Base-by-base conservation (phyloP, 2,113 vertebrate genomes). In the Epinephelus fuscoguttatus region DNA sequence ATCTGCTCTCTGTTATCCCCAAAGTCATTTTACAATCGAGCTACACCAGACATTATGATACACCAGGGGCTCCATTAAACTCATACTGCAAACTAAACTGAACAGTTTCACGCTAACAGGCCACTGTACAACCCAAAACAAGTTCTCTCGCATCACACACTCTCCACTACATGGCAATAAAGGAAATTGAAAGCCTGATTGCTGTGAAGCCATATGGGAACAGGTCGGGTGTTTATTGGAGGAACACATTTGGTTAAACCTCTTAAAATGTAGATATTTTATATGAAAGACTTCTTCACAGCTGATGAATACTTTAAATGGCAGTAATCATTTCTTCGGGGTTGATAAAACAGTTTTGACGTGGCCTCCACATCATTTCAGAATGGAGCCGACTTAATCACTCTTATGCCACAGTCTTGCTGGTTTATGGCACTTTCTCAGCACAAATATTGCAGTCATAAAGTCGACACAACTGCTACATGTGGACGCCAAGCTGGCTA, bases 1-100 rank as follows among this genome's bases (percentile, higher is more conserved):
- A 61, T 71, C 27, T 63, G 27, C 42, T 59, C 53, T 42, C 30
- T 14, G 49, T 62, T 63, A 62, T 61, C 61, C 50, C 57, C 55
- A 19, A 71, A 78, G 68, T 80, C 74, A 53, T 78, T 86, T 77
- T 23, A 77, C 62, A 78, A 77, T 50, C 3, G 57, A 77, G 74
- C 84, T 17, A 27, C 63, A 81, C 2, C 63, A 68, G 75, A 82
- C 23, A 13, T 77, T 88, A 83, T 86, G 67, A 80, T 75, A 76
- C 62, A 76, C 81, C 12, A 14, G 70, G 75, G 75, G 56, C 87
- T 62, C 85, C 78, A 82, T 92, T 88, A 90, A 87, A 83, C 33
- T 37, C 71, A 21, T 8, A 74, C 73, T 61, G 76, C 83, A 70
- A 81, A 84, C 66, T 72, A 63, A 85, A 88, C 27, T 45, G 70